phyloP scores from a whole-genome alignment of 2,888 invertebrate species.

The Cyclophora albipunctata region DNA sequence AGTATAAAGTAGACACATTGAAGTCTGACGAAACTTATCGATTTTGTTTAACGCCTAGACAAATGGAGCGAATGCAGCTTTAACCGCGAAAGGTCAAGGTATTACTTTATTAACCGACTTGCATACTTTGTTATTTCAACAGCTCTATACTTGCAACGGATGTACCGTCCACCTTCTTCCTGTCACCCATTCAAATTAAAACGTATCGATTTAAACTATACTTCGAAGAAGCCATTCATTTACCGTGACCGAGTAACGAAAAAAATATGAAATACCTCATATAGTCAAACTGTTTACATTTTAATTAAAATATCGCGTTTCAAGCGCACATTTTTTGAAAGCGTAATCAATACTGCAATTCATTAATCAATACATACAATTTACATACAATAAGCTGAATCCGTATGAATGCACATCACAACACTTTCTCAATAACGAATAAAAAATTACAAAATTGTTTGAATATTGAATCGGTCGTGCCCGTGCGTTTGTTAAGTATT shows the following conservation, averaged over 20 bases:
- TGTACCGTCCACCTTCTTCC: too few relatives aligned
- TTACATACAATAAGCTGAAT: slow-evolving; percentile 3
- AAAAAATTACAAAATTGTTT: slow-evolving; percentile 3
- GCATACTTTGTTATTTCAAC: background rate
- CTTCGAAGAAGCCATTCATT: too few relatives aligned
- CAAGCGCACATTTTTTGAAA: background rate
- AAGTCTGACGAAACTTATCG: slow-evolving; percentile 33
- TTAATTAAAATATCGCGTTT: background rate
- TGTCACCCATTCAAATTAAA: too few relatives aligned
- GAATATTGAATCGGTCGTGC: background rate
- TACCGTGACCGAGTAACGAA: background rate
- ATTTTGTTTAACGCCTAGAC: slow-evolving; percentile 31
- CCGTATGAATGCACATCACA: slow-evolving; percentile 6
- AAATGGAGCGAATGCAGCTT: slow-evolving; percentile 34
- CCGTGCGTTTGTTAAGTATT: slow-evolving; percentile 6
- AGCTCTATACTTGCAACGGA: background rate
- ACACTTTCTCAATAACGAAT: slow-evolving; percentile 12
- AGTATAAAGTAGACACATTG: background rate
- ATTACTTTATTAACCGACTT: slow-evolving; percentile 20
- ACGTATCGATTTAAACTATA: too few relatives aligned
- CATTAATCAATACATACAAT: slow-evolving; percentile 5
- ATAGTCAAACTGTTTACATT: too few relatives aligned
- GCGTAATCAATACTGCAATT: slow-evolving; percentile 5
- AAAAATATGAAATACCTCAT: background rate
- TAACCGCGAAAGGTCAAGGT: slow-evolving; percentile 38